Conservation (phyloP, 2,888 invertebrate species). For the Lypha dubia region DNA sequence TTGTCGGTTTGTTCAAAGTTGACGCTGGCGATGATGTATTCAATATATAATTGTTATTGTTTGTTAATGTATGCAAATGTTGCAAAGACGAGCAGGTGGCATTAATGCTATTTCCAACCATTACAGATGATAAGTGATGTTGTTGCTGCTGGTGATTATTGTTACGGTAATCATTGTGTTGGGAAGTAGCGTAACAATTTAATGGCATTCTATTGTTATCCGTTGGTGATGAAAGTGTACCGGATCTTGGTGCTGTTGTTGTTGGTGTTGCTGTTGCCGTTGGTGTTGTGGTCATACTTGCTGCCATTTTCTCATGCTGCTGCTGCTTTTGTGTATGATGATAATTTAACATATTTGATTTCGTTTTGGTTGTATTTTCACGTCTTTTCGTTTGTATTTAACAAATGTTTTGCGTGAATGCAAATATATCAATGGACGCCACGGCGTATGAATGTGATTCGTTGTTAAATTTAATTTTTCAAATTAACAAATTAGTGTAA, state of each 20-base stretch:
- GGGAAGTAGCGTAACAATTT: slow-evolving; percentile 56
- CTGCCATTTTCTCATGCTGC: slow-evolving; percentile 52
- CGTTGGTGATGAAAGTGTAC: slow-evolving; percentile 33
- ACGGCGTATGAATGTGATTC: not conserved
- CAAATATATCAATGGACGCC: slow-evolving; percentile 40
- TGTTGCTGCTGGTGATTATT: slow-evolving; percentile 35
- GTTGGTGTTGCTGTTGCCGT: slow-evolving; percentile 22
- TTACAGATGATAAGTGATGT: slow-evolving; percentile 39
- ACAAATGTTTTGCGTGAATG: slow-evolving; percentile 11
- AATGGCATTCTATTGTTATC: slow-evolving; percentile 55
- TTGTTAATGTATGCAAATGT: slow-evolving; percentile 73
- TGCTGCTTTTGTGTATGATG: slow-evolving; percentile 71
- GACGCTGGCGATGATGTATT: slow-evolving; percentile 17
- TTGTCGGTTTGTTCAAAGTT: slow-evolving; percentile 27
- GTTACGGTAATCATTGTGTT: slow-evolving; percentile 14
- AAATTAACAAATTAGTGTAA: slow-evolving; percentile 65
- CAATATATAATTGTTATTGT: slow-evolving; percentile 64
- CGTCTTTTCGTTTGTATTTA: not conserved
- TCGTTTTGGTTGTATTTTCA: slow-evolving; percentile 9
- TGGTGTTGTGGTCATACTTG: slow-evolving; percentile 50
- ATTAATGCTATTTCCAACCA: slow-evolving; percentile 22
- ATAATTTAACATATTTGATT: slow-evolving; percentile 77
- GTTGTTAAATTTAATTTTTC: slow-evolving; percentile 39
- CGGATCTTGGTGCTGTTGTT: slow-evolving; percentile 33
- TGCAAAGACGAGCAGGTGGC: slow-evolving; percentile 69